phyloP scores from a whole-genome alignment of 2,113 vertebrate species.

The Cyrtonyx montezumae region DNA sequence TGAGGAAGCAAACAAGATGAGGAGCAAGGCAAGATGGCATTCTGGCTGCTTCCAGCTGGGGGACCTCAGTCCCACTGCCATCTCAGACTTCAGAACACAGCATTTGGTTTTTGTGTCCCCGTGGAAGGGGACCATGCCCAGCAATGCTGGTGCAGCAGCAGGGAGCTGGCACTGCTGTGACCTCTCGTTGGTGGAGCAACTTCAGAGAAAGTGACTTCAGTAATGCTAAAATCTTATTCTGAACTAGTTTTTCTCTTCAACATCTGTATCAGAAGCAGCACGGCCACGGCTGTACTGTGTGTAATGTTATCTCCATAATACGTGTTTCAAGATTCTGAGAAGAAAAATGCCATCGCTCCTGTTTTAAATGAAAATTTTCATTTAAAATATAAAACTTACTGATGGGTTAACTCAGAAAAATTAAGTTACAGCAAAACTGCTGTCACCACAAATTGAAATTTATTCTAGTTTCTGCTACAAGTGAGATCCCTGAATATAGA shows the following conservation, averaged over 20 bases:
- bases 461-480: background rate
- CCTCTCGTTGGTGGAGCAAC: background rate
- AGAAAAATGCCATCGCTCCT: background rate
- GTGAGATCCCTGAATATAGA: background rate
- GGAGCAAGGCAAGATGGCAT: background rate
- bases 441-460: conserved; percentile 19
- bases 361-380: background rate
- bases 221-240: background rate
- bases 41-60: too few species aligned
- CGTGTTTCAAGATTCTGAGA: background rate
- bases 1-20: background rate
- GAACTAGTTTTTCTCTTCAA: conserved; percentile 1
- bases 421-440: background rate
- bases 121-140: background rate
- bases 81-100: background rate
- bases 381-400: conserved; percentile 1
- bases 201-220: background rate
- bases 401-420: conserved; percentile 5
- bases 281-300: background rate
- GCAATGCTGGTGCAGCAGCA: fast-evolving
- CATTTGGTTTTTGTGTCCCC: fast-evolving
- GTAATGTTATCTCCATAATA: background rate
- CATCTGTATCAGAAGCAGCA: background rate
- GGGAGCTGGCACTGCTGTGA: background rate
- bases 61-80: background rate